Evolutionary conservation across 2,113 vertebrate genomes (phyloP).

Genomic region (Cygnus atratus): DNA sequence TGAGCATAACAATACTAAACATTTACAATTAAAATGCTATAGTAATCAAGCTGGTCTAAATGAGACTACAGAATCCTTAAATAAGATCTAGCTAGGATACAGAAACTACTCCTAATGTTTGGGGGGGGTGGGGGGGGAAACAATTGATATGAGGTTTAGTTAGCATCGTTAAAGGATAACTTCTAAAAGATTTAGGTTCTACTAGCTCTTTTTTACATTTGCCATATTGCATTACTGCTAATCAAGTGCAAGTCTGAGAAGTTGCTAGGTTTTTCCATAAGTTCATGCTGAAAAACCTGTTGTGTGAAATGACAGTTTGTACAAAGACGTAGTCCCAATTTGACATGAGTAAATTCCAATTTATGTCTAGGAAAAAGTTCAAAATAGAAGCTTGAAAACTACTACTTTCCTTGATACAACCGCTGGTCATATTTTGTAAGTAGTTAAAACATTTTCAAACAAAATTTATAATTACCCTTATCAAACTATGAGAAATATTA

Average conservation of each 20-base stretch:
- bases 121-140: accelerated
- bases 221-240: background rate
- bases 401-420: slow-evolving; percentile 56
- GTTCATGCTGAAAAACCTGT: background rate
- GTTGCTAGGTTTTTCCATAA: background rate
- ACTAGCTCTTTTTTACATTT: background rate
- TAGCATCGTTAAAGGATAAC: background rate
- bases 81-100: background rate
- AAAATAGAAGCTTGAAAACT: slow-evolving; percentile 61
- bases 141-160: background rate
- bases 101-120: background rate
- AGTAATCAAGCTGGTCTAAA: background rate
- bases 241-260: background rate
- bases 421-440: slow-evolving; percentile 65
- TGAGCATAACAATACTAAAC: background rate
- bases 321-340: background rate
- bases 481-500: background rate
- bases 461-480: background rate
- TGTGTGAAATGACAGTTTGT: background rate
- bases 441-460: slow-evolving; percentile 9
- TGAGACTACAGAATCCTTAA: background rate
- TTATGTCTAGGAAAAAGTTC: slow-evolving; percentile 62
- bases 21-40: background rate
- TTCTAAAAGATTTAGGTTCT: background rate
- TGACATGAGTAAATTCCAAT: background rate